These are phyloP conservation scores for Ophion ellenae DNA, from an alignment of 2,888 invertebrate genomes.

Conservation along the genomic window DNA sequence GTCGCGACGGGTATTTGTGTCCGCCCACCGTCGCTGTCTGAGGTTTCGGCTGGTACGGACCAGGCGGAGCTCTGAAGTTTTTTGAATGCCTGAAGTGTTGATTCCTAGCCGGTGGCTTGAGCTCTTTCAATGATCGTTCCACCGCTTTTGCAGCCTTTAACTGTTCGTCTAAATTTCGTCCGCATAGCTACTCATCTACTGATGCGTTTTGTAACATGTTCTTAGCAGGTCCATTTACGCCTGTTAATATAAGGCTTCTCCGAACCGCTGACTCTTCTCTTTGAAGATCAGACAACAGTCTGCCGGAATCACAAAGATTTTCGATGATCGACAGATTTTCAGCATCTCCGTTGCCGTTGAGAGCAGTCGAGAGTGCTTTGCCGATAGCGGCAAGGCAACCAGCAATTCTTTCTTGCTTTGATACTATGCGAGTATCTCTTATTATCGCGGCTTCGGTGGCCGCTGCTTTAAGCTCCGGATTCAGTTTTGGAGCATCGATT, in stretches of 20 bases:
- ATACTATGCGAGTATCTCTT: background rate
- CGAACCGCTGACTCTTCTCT: background rate
- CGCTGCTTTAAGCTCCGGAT: background rate
- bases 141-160: slow-evolving; percentile 15
- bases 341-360: background rate
- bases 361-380: no score
- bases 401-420: slow-evolving; percentile 14
- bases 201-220: slow-evolving; percentile 7
- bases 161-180: slow-evolving; percentile 23
- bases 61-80: slow-evolving; percentile 39
- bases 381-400: background rate
- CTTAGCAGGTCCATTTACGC: slow-evolving; percentile 7
- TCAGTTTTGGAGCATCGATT: slow-evolving; percentile 12
- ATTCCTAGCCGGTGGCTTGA: slow-evolving; percentile 8
- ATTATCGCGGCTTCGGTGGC: background rate
- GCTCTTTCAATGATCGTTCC: slow-evolving; percentile 27
- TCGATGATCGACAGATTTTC: background rate
- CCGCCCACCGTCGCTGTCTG: slow-evolving; percentile 11
- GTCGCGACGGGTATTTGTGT: slow-evolving; percentile 17
- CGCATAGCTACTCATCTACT: slow-evolving; percentile 38
- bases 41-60: slow-evolving; percentile 5
- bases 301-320: background rate
- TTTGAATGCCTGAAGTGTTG: slow-evolving; percentile 4
- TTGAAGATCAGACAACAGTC: background rate
- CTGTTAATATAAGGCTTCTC: slow-evolving; percentile 3